Conservation (phyloP, 2,113 vertebrate genomes). For the Pseudopipra pipra region DNA sequence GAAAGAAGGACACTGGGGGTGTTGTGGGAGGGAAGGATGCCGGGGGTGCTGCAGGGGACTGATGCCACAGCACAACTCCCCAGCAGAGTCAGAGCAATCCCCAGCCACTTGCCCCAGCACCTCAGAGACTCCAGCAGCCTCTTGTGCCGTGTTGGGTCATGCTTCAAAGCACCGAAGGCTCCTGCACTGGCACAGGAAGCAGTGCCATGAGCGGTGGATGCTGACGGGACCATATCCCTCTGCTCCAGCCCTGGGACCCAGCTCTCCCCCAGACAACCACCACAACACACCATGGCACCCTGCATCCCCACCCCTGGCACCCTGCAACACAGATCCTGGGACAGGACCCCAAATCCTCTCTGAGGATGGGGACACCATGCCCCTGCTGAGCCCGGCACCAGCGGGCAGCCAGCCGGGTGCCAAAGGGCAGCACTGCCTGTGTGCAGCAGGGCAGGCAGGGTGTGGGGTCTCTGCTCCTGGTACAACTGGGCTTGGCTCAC, state of each 20-base stretch:
- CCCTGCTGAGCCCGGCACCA: not conserved
- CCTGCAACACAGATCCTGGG: not conserved
- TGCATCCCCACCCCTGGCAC: not conserved
- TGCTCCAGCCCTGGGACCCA: rapidly evolving
- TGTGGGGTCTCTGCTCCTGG: not conserved
- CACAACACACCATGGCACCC: rapidly evolving
- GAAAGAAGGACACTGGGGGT: not conserved
- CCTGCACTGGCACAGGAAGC: not conserved
- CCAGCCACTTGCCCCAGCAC: not conserved
- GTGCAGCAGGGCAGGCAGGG: not conserved
- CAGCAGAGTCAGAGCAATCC: not conserved
- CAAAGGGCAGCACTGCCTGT: not conserved
- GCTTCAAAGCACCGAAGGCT: not conserved
- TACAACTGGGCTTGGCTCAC: not conserved
- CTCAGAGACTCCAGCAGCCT: not conserved
- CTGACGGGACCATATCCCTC: not conserved
- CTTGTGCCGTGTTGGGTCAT: rapidly evolving
- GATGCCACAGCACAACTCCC: not conserved
- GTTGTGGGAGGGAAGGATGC: not conserved
- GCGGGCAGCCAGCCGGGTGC: rapidly evolving
- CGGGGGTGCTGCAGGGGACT: not conserved
- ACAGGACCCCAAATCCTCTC: not conserved
- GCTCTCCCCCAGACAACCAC: not conserved
- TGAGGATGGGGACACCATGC: rapidly evolving
- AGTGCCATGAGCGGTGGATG: not conserved